These are phyloP conservation scores for Criorhina ranunculi DNA, from an alignment of 2,888 invertebrate species.

Conservation along the genomic window DNA sequence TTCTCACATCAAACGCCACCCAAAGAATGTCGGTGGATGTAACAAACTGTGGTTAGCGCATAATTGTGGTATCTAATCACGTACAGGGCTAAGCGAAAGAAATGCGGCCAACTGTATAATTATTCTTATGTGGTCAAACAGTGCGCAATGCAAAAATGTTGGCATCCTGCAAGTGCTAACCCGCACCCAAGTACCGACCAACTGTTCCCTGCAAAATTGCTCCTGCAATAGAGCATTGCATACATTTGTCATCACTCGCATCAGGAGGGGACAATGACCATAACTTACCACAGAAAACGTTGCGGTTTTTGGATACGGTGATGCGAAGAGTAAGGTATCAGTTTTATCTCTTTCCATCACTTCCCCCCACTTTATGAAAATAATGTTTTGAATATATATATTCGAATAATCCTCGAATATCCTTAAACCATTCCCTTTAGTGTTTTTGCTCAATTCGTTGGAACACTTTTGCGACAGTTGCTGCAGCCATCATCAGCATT, in stretches of 20 bases:
- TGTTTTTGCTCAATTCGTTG: conserved; percentile 2
- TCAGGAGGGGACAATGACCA: conserved; percentile 34
- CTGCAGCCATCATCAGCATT: conserved; percentile 22
- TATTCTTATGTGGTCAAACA: conserved; percentile 69
- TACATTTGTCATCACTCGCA: conserved; percentile 34
- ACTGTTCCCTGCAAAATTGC: conserved; percentile 22
- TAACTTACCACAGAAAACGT: conserved; percentile 69
- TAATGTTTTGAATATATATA: conserved; percentile 57
- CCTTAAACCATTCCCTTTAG: conserved; percentile 12
- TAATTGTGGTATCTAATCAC: conserved; percentile 74
- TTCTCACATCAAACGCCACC: background rate
- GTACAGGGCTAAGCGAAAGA: conserved; percentile 62
- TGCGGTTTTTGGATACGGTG: conserved; percentile 52
- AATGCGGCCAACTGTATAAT: conserved; percentile 68
- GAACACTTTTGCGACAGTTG: conserved; percentile 1
- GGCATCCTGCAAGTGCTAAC: background rate
- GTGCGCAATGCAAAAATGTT: conserved; percentile 46
- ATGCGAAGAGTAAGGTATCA: conserved; percentile 42
- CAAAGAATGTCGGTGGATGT: conserved; percentile 13
- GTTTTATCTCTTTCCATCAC: conserved; percentile 7
- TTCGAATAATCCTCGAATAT: conserved; percentile 50
- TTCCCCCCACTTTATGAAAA: conserved; percentile 39
- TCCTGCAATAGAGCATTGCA: conserved; percentile 31
- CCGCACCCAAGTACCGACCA: conserved; percentile 38
- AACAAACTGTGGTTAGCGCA: conserved; percentile 42